These are phyloP conservation scores for Ferdinandea cuprea DNA, from an alignment of 2,888 invertebrate species.

Conservation along the genomic window DNA sequence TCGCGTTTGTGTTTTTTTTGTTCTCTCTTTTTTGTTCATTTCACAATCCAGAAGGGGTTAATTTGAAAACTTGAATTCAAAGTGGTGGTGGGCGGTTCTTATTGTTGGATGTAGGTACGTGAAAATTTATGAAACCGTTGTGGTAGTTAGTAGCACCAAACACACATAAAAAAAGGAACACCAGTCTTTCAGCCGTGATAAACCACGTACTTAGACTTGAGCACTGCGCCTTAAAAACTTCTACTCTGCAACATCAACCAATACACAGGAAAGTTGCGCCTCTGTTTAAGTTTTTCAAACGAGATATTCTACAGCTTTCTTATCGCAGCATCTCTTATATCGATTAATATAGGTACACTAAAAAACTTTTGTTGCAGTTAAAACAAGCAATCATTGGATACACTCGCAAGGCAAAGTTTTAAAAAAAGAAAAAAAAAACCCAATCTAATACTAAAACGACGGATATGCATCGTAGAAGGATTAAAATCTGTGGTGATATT, in stretches of 20 bases:
- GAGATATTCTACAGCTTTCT: background rate
- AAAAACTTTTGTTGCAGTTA: conserved; percentile 24
- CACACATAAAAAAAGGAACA: conserved; percentile 25
- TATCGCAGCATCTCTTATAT: conserved; percentile 12
- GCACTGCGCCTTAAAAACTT: conserved; percentile 6
- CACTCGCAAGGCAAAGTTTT: conserved; percentile 46
- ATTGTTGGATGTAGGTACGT: conserved; percentile 13
- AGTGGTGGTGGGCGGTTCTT: conserved; percentile 7
- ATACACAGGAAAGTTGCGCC: background rate
- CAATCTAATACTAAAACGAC: conserved; percentile 26
- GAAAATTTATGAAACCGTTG: conserved; percentile 54
- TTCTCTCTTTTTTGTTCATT: conserved; percentile 40
- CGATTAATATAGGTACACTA: conserved; percentile 41
- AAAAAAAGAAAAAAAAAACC: conserved; percentile 10
- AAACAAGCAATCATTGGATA: conserved; percentile 39
- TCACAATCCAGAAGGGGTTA: conserved; percentile 63
- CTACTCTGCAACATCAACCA: conserved; percentile 33
- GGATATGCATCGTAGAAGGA: conserved; percentile 34
- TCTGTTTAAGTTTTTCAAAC: too few species aligned
- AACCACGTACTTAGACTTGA: conserved; percentile 59
- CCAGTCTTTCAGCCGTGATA: conserved; percentile 43
- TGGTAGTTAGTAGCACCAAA: background rate
- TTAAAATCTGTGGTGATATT: conserved; percentile 42
- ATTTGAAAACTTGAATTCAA: conserved; percentile 70
- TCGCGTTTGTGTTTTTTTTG: conserved; percentile 30